Base-by-base conservation (phyloP, 2,797 vertebrate genomes). In the Gadopsis marmoratus region DNA sequence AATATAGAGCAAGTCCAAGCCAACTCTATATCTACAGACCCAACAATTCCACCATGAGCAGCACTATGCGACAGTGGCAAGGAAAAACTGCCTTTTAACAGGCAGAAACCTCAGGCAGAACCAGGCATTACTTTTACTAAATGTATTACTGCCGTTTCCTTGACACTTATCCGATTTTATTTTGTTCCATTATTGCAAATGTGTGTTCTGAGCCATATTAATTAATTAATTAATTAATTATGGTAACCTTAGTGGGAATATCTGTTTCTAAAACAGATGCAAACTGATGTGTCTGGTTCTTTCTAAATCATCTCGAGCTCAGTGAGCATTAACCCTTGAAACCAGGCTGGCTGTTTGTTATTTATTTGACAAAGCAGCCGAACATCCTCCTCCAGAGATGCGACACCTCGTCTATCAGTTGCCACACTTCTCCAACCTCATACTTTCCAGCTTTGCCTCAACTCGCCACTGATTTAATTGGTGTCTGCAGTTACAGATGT, bases 401-500 rank as follows among this genome's bases (percentile, higher is more conserved):
- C 35, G 73, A 63, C 54, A 29, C 76, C 81, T 88, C 50, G 53
- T 86, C 80, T 78, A 85, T 89, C 78, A 82, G 70, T 79, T 48
- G 76, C 67, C 50, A 70, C 79, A 31, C 68, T 74, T 61, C 68
- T 72, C 58, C 64, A 74, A 69, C 67, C 76, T 80, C 26, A 87
- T 64, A 54, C 59, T 55, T 55, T 87, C 72, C 72, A 76, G 60
- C 76, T 86, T 85, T 78, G 65, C 72, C 78, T 59, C 33, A 14
- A 79, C 84, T 88, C 84, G 81, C 81, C 80, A 76, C 76, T 88
- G 83, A 92, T 89, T 86, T 86, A 88, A 91, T 91, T 86, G 79
- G 64, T 71, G 77, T 83, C 64, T 81, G 66, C 64, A 68, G 64
- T 53, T 61, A 63, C 47, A 71, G 74, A 79, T 70, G 78, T 76